Evolutionary conservation across 2,797 vertebrate genomes (phyloP).

Genomic region (Clarias pachynema): DNA sequence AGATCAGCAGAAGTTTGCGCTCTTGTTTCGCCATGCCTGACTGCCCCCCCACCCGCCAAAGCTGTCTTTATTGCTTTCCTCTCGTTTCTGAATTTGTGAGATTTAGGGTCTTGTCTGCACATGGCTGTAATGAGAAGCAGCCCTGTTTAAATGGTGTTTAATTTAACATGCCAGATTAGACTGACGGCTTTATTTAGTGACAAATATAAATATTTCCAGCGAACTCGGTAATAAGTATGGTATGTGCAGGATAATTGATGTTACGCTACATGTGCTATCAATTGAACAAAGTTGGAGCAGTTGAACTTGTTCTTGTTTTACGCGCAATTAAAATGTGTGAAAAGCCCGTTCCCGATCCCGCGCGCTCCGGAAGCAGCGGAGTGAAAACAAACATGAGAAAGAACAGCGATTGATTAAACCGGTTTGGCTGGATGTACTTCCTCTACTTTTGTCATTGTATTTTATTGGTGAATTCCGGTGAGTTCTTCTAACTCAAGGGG

Average conservation of each 20-base stretch:
- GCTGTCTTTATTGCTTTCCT: constrained; percentile 11
- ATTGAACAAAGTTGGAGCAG: neutral
- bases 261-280: neutral
- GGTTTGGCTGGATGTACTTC: constrained; percentile 31
- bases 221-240: neutral
- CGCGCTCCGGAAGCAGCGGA: neutral
- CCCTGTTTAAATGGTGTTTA: constrained; percentile 24
- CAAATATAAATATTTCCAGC: constrained; percentile 10
- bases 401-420: constrained; percentile 25
- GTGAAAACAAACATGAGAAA: constrained; percentile 8
- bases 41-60: neutral
- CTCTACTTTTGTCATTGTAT: constrained; percentile 13
- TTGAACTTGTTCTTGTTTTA: neutral
- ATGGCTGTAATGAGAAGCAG: constrained; percentile 30
- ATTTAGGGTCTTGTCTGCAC: constrained; percentile 33
- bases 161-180: constrained; percentile 32
- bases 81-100: constrained; percentile 19
- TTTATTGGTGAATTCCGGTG: constrained; percentile 22
- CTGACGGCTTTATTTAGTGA: constrained; percentile 18
- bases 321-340: neutral
- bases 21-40: constrained; percentile 26
- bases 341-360: neutral
- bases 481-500: neutral
- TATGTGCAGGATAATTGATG: constrained; percentile 1
- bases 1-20: constrained; percentile 39